A percentile compares a stretch with the other conserved stretches of the same genome.
Conservation (phyloP, 2,113 vertebrate genomes). For the Lipophrys pholis region DNA sequence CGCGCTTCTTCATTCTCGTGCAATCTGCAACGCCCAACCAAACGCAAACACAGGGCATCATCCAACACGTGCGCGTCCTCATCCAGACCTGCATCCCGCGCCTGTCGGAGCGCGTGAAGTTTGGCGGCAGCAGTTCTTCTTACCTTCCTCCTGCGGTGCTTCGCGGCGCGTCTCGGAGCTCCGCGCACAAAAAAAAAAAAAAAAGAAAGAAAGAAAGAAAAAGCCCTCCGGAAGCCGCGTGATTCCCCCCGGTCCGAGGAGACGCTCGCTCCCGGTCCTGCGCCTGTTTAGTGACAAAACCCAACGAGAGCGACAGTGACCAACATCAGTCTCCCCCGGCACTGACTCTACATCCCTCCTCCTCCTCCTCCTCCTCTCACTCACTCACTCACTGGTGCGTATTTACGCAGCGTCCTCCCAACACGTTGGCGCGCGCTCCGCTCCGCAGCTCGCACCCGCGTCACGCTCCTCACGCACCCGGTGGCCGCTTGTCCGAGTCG, state of each 20-base stretch:
- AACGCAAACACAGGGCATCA: neutral
- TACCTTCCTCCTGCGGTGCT: conserved; percentile 30
- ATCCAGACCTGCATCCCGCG: neutral
- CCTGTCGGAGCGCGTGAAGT: conserved; percentile 28
- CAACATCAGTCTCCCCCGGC: neutral
- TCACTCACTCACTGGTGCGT: conserved; percentile 32
- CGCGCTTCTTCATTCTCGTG: no score
- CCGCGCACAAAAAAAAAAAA: conserved; percentile 31
- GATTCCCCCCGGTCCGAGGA: neutral
- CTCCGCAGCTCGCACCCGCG: no score
- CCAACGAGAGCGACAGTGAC: conserved; percentile 17
- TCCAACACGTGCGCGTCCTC: conserved; percentile 22
- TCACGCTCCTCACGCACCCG: no score
- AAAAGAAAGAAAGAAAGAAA: no score
- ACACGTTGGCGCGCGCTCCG: no score
- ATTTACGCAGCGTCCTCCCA: conserved; percentile 33
- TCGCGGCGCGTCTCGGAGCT: conserved; percentile 12
- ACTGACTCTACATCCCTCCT: conserved; percentile 4
- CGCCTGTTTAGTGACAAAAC: conserved; percentile 28
- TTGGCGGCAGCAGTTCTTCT: conserved; percentile 9
- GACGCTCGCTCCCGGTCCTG: neutral
- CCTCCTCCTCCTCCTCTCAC: conserved; percentile 33
- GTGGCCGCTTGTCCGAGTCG: no score
- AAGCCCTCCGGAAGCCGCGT: neutral
- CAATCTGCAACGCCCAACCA: conserved; percentile 18